phyloP scores from a whole-genome alignment of 1,140 invertebrate genomes.

The Papilio dardanus region DNA sequence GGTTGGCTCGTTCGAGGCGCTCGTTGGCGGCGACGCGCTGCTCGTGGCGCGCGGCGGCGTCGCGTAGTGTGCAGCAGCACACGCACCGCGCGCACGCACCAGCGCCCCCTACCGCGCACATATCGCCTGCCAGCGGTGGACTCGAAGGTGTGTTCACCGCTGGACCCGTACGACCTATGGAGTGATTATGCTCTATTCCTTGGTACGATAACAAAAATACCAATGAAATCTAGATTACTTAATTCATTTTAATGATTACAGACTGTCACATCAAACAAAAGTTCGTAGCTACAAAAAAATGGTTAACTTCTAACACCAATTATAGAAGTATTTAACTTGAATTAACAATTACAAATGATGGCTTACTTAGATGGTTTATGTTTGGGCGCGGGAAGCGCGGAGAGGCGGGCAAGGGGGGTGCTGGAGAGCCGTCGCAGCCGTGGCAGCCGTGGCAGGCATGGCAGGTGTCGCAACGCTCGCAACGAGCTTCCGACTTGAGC shows the following conservation, averaged over 20 bases:
- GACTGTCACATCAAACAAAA: too few species aligned
- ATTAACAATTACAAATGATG: constrained; percentile 20
- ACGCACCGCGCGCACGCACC: constrained; percentile 58
- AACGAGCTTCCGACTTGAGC: constrained; percentile 69
- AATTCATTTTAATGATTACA: too few species aligned
- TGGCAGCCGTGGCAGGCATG: constrained; percentile 54
- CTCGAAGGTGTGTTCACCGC: neutral
- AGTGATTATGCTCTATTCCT: neutral
- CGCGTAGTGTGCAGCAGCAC: constrained; percentile 74
- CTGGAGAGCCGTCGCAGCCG: constrained; percentile 39
- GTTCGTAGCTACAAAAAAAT: too few species aligned
- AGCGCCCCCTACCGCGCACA: constrained; percentile 41
- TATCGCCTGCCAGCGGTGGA: constrained; percentile 12
- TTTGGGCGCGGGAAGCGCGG: constrained; percentile 71
- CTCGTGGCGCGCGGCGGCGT: constrained; percentile 74
- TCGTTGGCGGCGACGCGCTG: constrained; percentile 74
- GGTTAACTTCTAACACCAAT: too few species aligned
- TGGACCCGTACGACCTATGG: constrained; percentile 18
- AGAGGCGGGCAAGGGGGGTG: constrained; percentile 58
- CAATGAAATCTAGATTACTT: too few species aligned
- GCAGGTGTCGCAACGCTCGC: constrained; percentile 51
- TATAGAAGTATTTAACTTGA: too few species aligned
- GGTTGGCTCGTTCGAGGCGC: constrained; percentile 71
- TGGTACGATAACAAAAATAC: neutral
- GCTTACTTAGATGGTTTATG: constrained; percentile 72